Evolutionary conservation across 2,113 vertebrate species (phyloP).

Genomic region (Tychaedon coryphoeus): DNA sequence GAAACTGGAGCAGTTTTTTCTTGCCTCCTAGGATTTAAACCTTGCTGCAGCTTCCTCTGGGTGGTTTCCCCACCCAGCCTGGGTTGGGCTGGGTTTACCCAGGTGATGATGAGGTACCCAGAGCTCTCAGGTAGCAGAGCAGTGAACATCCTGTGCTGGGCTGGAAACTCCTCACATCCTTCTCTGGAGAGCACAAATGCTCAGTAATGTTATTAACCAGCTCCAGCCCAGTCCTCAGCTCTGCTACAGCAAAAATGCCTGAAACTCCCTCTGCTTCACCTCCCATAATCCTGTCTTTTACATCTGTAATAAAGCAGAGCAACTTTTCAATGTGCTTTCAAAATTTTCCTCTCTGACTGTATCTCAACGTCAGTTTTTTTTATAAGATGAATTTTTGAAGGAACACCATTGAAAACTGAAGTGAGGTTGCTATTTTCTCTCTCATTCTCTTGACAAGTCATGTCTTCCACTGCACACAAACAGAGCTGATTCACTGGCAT

Average conservation of each 20-base stretch:
- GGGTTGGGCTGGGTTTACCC: not conserved
- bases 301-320: not conserved
- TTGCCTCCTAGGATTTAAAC: not conserved
- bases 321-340: not conserved
- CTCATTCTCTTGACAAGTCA: not conserved
- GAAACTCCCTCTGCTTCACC: not conserved
- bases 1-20: not conserved
- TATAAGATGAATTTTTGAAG: not conserved
- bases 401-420: not conserved
- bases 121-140: not conserved
- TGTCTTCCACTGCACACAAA: not conserved
- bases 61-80: not conserved
- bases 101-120: not conserved
- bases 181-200: not conserved
- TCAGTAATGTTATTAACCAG: not conserved
- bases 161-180: not conserved
- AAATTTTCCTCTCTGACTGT: not conserved
- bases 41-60: not conserved
- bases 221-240: not conserved
- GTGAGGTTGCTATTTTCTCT: not conserved
- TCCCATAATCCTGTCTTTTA: not conserved
- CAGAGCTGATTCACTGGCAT: conserved; percentile 25
- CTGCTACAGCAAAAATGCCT: not conserved
- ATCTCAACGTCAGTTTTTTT: not conserved
- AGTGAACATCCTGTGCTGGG: not conserved